These are phyloP conservation scores for Incurvaria masculella DNA, from an alignment of 2,888 invertebrate genomes.

Conservation along the genomic window DNA sequence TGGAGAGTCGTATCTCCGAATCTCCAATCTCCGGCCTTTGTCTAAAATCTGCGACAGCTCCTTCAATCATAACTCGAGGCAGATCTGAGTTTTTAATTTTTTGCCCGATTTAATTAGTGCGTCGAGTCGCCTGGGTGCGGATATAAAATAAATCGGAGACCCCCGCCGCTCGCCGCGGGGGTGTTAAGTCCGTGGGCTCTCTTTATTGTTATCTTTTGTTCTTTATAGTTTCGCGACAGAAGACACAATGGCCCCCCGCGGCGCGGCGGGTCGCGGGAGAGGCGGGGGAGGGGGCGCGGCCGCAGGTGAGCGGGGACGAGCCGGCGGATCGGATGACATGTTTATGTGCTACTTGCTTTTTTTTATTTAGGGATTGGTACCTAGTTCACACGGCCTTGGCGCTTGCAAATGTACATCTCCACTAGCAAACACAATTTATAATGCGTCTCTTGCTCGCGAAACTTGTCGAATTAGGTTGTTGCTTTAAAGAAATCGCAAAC, in stretches of 20 bases:
- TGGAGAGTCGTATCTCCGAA: slow-evolving; percentile 20
- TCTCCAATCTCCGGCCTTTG: slow-evolving; percentile 45
- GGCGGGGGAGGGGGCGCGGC: neutral
- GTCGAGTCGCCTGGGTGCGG: neutral
- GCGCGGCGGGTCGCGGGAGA: neutral
- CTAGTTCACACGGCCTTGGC: too few species aligned
- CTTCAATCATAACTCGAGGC: slow-evolving; percentile 36
- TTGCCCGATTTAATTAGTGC: neutral
- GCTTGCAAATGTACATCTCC: too few species aligned
- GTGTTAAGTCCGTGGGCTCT: neutral
- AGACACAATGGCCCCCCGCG: neutral
- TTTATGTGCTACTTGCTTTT: neutral
- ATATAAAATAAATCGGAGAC: slow-evolving; percentile 1
- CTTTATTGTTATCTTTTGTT: neutral
- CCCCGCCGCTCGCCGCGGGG: neutral
- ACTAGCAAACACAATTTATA: too few species aligned
- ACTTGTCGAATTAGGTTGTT: too few species aligned
- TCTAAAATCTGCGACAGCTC: slow-evolving; percentile 53
- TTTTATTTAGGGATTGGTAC: too few species aligned
- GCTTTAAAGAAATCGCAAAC: too few species aligned
- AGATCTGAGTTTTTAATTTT: neutral
- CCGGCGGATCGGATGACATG: neutral
- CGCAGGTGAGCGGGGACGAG: too few species aligned
- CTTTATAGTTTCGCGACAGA: neutral
- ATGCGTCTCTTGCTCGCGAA: too few species aligned